Conservation (phyloP, 2,888 invertebrate genomes). For the Allolobophora icterica region DNA sequence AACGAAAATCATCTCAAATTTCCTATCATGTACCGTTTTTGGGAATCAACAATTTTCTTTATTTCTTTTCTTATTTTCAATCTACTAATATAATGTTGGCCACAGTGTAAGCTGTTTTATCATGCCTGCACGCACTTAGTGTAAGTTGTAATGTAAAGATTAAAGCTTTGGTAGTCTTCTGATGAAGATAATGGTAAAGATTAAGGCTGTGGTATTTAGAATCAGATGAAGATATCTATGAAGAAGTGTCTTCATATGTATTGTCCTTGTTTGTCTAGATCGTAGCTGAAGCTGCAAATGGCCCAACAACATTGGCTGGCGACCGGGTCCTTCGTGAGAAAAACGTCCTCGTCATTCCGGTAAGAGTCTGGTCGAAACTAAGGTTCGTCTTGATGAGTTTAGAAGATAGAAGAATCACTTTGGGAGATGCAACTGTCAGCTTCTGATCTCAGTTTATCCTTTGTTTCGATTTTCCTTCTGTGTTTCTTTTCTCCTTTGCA, state of each 20-base stretch:
- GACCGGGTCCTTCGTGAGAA: slow-evolving; percentile 86
- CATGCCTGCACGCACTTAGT: too few relatives aligned
- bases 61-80: too few relatives aligned
- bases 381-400: not conserved
- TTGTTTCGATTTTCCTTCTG: not conserved
- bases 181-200: not conserved
- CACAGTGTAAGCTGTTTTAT: too few relatives aligned
- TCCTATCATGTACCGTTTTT: too few relatives aligned
- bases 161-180: not conserved
- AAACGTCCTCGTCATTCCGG: slow-evolving; percentile 87
- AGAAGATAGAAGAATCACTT: not conserved
- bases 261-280: slow-evolving; percentile 67
- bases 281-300: slow-evolving; percentile 95
- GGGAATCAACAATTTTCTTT: too few relatives aligned
- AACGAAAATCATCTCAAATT: too few relatives aligned
- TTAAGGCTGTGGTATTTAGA: not conserved
- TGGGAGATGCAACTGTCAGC: not conserved
- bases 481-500: not conserved
- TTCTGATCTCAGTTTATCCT: not conserved
- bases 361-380: slow-evolving; percentile 29
- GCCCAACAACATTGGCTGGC: slow-evolving; percentile 93
- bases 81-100: too few relatives aligned
- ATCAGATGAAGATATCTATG: not conserved
- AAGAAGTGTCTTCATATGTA: not conserved
- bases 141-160: not conserved